These are phyloP conservation scores for Halictus rubicundus DNA, from an alignment of 1,140 invertebrate species.

Conservation along the genomic window DNA sequence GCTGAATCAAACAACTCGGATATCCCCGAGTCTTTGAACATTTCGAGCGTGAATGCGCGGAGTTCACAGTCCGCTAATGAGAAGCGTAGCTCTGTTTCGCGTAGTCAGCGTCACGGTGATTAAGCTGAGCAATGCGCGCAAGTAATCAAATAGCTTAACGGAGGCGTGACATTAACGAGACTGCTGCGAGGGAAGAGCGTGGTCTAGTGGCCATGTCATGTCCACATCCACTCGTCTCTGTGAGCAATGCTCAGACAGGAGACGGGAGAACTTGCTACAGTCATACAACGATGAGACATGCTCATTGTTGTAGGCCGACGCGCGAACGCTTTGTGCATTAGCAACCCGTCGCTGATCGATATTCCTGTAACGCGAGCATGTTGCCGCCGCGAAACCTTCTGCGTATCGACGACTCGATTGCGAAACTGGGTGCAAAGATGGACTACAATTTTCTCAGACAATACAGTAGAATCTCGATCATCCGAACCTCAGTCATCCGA, in stretches of 20 bases:
- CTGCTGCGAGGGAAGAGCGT: neutral
- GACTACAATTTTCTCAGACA: too few relatives aligned
- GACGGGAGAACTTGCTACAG: neutral
- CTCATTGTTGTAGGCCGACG: neutral
- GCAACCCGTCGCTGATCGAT: constrained; percentile 16
- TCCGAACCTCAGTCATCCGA: too few relatives aligned
- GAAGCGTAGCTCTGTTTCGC: neutral
- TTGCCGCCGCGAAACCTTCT: neutral
- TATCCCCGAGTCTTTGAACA: neutral
- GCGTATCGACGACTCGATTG: neutral
- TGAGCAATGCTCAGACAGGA: neutral
- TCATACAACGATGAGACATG: neutral
- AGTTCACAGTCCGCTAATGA: neutral
- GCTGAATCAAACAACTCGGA: neutral
- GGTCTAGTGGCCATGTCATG: neutral
- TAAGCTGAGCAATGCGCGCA: constrained; percentile 21
- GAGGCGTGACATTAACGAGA: neutral
- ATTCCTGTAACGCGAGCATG: constrained; percentile 7
- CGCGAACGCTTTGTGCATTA: neutral
- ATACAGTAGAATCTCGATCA: too few relatives aligned
- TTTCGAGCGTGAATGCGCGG: neutral
- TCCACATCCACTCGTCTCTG: neutral
- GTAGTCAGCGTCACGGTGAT: constrained; percentile 2
- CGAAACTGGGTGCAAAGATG: neutral
- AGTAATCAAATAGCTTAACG: constrained; percentile 13